Conservation (phyloP, 2,797 vertebrate species). For the Otolemur crassicaudatus region DNA sequence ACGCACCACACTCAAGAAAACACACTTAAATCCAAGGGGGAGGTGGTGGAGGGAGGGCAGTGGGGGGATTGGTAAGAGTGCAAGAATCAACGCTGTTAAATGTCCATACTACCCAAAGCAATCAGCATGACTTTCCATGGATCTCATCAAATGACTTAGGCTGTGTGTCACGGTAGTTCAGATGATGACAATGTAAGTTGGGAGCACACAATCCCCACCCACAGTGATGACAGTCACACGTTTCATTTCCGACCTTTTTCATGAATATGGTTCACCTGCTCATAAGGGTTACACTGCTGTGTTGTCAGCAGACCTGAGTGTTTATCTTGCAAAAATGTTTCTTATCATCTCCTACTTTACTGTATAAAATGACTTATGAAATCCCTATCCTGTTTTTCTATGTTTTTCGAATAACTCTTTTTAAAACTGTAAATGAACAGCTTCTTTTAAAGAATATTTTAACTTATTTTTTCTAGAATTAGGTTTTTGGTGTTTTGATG, state of each 20-base stretch:
- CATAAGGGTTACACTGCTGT: background rate
- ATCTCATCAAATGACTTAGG: background rate
- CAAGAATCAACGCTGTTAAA: no score
- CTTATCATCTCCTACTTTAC: background rate
- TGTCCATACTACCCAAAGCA: no score
- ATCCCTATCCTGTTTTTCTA: background rate
- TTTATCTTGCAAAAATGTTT: background rate
- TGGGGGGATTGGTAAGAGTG: no score
- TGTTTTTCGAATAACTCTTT: background rate
- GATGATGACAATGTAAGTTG: background rate
- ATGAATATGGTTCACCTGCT: background rate
- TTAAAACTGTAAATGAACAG: background rate
- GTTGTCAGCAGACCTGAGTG: background rate
- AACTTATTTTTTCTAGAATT: background rate
- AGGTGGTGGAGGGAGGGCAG: no score
- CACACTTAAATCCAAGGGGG: no score
- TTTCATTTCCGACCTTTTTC: background rate
- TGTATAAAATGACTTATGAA: background rate
- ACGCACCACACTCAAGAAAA: no score
- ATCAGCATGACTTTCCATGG: no score
- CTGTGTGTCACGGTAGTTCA: background rate
- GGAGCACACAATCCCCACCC: background rate
- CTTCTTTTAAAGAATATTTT: background rate
- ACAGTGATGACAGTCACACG: background rate
- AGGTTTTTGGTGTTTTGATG: background rate